Conservation (phyloP, 2,888 invertebrate species). For the Cryptophagus acutangulus region DNA sequence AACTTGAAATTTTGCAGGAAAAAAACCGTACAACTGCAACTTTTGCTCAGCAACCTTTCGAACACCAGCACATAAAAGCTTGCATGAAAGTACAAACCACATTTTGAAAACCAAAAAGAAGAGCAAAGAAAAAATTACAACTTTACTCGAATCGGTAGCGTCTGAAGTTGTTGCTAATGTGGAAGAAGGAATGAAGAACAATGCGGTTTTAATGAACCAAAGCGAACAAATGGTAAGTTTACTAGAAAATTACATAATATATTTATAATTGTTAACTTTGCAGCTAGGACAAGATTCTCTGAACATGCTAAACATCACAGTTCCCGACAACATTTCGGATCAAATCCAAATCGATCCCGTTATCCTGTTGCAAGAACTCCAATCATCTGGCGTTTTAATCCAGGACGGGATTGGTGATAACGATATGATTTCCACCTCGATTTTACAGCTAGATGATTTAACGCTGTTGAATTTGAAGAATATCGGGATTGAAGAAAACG, state of each 20-base stretch:
- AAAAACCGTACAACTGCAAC: slow-evolving; percentile 40
- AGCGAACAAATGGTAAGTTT: too few species aligned
- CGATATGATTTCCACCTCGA: slow-evolving; percentile 12
- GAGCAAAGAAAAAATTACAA: too few species aligned
- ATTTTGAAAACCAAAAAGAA: slow-evolving; percentile 20
- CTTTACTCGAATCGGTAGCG: slow-evolving; percentile 28
- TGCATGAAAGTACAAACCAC: slow-evolving; percentile 56
- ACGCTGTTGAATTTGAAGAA: slow-evolving; percentile 23
- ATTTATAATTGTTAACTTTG: too few species aligned
- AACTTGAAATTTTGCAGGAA: slow-evolving; percentile 20
- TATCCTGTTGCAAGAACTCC: slow-evolving; percentile 21
- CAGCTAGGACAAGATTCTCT: too few species aligned
- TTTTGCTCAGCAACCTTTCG: slow-evolving; percentile 59
- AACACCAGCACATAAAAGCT: slow-evolving; percentile 62
- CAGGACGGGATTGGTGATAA: background rate
- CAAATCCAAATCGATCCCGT: slow-evolving; percentile 19
- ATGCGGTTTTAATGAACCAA: too few species aligned
- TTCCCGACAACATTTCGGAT: slow-evolving; percentile 7
- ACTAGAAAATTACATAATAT: too few species aligned
- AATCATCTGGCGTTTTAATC: slow-evolving; percentile 6
- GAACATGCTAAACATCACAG: too few species aligned
- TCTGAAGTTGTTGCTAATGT: slow-evolving; percentile 14
- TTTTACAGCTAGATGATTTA: slow-evolving; percentile 23
- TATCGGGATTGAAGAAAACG: too few species aligned
- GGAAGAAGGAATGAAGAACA: too few species aligned